These are phyloP conservation scores for Drosophila pseudotakahashii DNA, from an alignment of 2,888 invertebrate genomes.

Conservation along the genomic window DNA sequence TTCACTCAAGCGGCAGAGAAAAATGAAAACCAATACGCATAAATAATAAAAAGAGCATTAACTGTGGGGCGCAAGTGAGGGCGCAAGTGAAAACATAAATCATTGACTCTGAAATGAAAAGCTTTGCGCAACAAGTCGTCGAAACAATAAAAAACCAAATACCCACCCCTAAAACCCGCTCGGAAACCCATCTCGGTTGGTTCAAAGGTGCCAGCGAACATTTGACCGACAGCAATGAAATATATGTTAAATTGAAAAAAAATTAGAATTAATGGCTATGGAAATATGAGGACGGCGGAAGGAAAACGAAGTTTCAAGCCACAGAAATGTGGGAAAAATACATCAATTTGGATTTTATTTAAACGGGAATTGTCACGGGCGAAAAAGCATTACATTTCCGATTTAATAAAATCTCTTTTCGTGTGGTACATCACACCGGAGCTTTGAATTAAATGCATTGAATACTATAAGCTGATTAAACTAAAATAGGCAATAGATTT, in stretches of 20 bases:
- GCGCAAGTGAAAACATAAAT: conserved; percentile 71
- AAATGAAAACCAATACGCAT: conserved; percentile 55
- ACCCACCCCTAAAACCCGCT: conserved; percentile 9
- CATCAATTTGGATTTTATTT: not conserved
- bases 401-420: not conserved
- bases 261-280: conserved; percentile 71
- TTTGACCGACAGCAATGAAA: conserved; percentile 68
- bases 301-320: conserved; percentile 11
- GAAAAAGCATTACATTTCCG: not conserved
- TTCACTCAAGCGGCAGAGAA: conserved; percentile 36
- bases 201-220: conserved; percentile 45
- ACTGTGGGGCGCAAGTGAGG: conserved; percentile 20
- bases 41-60: conserved; percentile 54
- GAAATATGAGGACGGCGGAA: conserved; percentile 24
- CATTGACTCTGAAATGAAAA: conserved; percentile 73
- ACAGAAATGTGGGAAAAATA: conserved; percentile 2
- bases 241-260: conserved; percentile 73
- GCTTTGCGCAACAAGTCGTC: conserved; percentile 75
- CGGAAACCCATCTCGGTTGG: conserved; percentile 20
- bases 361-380: not conserved
- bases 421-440: not conserved
- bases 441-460: not conserved
- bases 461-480: not conserved
- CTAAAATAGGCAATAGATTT: not conserved
- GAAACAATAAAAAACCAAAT: conserved; percentile 68